Evolutionary conservation across 2,888 invertebrate species (phyloP).

Genomic region (Trichopria drosophilae): DNA sequence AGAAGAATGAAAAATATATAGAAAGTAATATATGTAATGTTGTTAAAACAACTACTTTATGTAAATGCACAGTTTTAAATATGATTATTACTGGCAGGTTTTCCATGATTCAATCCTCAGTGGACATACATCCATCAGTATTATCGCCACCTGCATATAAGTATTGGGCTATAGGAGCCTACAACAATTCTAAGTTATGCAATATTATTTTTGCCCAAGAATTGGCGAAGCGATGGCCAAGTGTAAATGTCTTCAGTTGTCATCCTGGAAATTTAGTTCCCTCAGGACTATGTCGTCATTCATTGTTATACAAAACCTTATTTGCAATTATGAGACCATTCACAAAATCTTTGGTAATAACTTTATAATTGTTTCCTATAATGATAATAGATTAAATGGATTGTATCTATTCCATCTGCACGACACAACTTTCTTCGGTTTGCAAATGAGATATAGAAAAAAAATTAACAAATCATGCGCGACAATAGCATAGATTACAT

Average conservation of each 20-base stretch:
- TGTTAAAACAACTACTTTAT: conserved; percentile 3
- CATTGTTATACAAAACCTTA: conserved; percentile 80
- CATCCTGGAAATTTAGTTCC: conserved; percentile 94
- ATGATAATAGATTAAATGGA: no score
- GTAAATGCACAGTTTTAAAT: no score
- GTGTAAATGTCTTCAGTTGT: conserved; percentile 74
- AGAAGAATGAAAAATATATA: no score
- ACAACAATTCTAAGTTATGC: conserved; percentile 88
- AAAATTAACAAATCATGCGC: no score
- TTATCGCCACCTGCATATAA: conserved; percentile 72
- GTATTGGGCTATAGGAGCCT: conserved; percentile 83
- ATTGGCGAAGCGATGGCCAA: conserved; percentile 72
- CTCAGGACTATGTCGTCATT: conserved; percentile 74
- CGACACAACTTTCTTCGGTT: no score
- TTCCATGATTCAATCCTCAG: conserved; percentile 43
- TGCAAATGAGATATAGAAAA: no score
- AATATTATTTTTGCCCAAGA: conserved; percentile 83
- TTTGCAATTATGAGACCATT: conserved; percentile 87
- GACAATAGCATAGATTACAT: no score
- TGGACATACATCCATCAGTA: conserved; percentile 54
- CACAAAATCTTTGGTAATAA: conserved; percentile 84
- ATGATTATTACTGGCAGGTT: conserved; percentile 40
- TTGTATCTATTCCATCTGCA: no score
- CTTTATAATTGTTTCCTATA: no score
- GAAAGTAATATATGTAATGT: background rate